phyloP scores from a whole-genome alignment of 2,888 invertebrate species.

The Harmothoe impar region DNA sequence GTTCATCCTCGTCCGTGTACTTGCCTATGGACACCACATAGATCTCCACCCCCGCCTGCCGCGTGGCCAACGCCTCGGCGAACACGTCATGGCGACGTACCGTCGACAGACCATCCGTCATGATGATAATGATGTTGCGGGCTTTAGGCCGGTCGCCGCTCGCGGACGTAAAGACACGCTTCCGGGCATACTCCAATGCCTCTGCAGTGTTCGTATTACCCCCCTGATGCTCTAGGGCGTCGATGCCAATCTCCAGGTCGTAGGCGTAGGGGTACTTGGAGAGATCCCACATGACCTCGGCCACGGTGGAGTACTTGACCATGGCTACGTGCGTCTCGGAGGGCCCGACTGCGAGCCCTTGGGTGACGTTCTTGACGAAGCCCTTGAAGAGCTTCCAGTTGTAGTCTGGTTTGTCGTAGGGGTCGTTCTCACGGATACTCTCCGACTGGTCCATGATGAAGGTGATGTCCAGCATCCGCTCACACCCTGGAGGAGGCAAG shows the following conservation, averaged over 20 bases:
- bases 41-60: slow-evolving; percentile 1
- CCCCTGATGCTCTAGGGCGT: slow-evolving; percentile 37
- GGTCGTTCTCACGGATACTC: slow-evolving; percentile 63
- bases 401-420: slow-evolving; percentile 40
- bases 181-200: slow-evolving; percentile 11
- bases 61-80: not conserved
- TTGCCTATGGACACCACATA: slow-evolving; percentile 51
- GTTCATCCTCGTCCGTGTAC: slow-evolving; percentile 59
- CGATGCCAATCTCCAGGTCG: not conserved
- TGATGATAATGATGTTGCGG: slow-evolving; percentile 34
- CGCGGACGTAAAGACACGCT: not conserved
- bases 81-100: not conserved
- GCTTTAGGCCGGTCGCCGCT: not conserved
- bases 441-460: slow-evolving; percentile 64
- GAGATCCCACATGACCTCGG: slow-evolving; percentile 40
- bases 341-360: slow-evolving; percentile 29
- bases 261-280: not conserved
- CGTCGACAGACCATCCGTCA: slow-evolving; percentile 63
- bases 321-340: slow-evolving; percentile 40
- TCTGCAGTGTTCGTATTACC: slow-evolving; percentile 60
- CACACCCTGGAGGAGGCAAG: slow-evolving; percentile 37
- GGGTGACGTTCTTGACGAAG: slow-evolving; percentile 48
- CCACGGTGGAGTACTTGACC: slow-evolving; percentile 37
- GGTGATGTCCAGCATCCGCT: slow-evolving; percentile 45
- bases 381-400: slow-evolving; percentile 62